Conservation (phyloP, 2,888 invertebrate genomes). For the Phengaris alcon region DNA sequence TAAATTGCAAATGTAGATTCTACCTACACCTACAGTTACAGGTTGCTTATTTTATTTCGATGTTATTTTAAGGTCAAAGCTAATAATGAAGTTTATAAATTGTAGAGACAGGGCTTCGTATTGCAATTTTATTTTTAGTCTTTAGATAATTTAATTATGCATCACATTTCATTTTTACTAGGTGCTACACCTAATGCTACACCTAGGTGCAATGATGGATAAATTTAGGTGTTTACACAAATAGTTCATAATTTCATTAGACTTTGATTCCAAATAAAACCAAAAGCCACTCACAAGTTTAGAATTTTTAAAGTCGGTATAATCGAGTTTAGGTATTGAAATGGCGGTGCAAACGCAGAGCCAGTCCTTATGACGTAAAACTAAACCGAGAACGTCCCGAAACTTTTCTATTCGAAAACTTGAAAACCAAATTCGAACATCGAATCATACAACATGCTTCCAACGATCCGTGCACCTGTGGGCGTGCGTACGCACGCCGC, state of each 20-base stretch:
- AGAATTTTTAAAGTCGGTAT: neutral
- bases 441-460: constrained; percentile 45
- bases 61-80: neutral
- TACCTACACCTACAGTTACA: neutral
- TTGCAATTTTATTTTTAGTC: constrained; percentile 11
- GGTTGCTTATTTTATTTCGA: neutral
- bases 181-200: neutral
- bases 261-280: neutral
- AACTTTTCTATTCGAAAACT: constrained; percentile 44
- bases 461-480: constrained; percentile 39
- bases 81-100: neutral
- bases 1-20: neutral
- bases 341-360: constrained; percentile 39
- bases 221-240: neutral
- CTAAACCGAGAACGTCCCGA: constrained; percentile 40
- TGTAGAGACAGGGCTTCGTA: neutral
- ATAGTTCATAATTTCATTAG: neutral
- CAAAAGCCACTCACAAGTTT: neutral
- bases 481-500: constrained; percentile 51
- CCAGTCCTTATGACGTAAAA: constrained; percentile 34
- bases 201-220: neutral
- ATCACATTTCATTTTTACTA: neutral
- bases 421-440: constrained; percentile 41
- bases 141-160: neutral
- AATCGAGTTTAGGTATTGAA: constrained; percentile 20